Conservation (phyloP, 1,140 invertebrate genomes). For the Drosophila pachea region DNA sequence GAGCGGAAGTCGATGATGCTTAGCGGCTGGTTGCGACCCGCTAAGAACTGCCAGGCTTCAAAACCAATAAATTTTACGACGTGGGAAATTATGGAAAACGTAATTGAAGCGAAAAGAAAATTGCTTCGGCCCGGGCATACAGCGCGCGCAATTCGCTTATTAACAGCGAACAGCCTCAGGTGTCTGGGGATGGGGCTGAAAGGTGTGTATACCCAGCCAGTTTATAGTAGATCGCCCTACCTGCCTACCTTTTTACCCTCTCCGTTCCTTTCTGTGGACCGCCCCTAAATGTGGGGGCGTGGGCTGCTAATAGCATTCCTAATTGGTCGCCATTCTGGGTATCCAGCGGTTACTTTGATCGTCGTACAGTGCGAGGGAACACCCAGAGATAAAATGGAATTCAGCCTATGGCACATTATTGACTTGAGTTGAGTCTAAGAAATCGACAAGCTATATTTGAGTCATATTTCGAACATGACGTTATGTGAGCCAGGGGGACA, state of each 20-base stretch:
- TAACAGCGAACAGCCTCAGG: neutral
- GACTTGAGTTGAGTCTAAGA: neutral
- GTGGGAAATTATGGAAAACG: conserved; percentile 73
- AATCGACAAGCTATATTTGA: neutral
- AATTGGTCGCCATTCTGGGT: conserved; percentile 56
- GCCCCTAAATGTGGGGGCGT: conserved; percentile 39
- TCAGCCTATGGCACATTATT: neutral
- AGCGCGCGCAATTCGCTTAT: conserved; percentile 32
- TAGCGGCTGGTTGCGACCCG: conserved; percentile 5
- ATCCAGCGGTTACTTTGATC: conserved; percentile 57
- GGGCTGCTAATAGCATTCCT: conserved; percentile 62
- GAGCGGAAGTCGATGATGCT: conserved; percentile 59
- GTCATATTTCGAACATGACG: too few species aligned
- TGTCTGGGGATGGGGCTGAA: too few species aligned
- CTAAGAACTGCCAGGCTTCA: conserved; percentile 41
- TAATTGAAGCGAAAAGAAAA: conserved; percentile 58
- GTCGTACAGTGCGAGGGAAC: conserved; percentile 33
- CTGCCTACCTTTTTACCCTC: conserved; percentile 1
- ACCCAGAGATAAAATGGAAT: conserved; percentile 40
- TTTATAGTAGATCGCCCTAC: conserved; percentile 3
- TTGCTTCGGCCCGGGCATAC: neutral
- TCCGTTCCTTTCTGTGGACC: conserved; percentile 1
- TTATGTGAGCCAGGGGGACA: too few species aligned
- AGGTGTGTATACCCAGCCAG: too few species aligned
- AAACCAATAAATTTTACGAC: conserved; percentile 73